Conservation (phyloP, 2,888 invertebrate genomes). For the Tortrix viridana region DNA sequence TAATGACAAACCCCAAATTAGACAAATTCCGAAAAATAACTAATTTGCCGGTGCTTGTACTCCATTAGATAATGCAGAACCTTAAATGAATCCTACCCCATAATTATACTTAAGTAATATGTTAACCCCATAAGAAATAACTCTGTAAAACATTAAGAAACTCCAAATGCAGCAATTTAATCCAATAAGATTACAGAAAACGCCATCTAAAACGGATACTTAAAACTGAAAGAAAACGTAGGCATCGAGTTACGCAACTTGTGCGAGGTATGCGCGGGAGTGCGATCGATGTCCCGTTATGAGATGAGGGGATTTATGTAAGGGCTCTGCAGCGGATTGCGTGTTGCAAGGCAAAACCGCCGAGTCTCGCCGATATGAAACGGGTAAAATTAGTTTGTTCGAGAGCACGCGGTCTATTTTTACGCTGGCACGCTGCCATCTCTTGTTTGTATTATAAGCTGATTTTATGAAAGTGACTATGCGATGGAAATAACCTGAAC, state of each 20-base stretch:
- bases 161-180: too few species aligned
- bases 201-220: slow-evolving; percentile 3
- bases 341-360: slow-evolving; percentile 64
- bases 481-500: slow-evolving; percentile 82
- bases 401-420: slow-evolving; percentile 80
- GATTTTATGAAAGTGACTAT: slow-evolving; percentile 84
- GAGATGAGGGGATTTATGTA: slow-evolving; percentile 42
- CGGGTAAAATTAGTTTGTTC: slow-evolving; percentile 77
- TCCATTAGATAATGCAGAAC: too few species aligned
- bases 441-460: slow-evolving; percentile 84
- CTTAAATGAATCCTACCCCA: too few species aligned
- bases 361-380: slow-evolving; percentile 61
- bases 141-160: too few species aligned
- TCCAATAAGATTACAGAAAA: not conserved
- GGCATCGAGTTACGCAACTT: slow-evolving; percentile 23
- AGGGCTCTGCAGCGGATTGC: slow-evolving; percentile 59
- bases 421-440: slow-evolving; percentile 77
- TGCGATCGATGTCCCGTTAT: slow-evolving; percentile 36
- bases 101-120: too few species aligned
- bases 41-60: too few species aligned
- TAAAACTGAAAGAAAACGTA: slow-evolving; percentile 9
- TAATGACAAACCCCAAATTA: too few species aligned
- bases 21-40: too few species aligned
- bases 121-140: too few species aligned
- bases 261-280: slow-evolving; percentile 18